Percentiles rank a stretch among this genome's conserved stretches.
These are phyloP conservation scores for Hafferia zeledoni DNA, from an alignment of 2,797 vertebrate species.

Conservation along the genomic window DNA sequence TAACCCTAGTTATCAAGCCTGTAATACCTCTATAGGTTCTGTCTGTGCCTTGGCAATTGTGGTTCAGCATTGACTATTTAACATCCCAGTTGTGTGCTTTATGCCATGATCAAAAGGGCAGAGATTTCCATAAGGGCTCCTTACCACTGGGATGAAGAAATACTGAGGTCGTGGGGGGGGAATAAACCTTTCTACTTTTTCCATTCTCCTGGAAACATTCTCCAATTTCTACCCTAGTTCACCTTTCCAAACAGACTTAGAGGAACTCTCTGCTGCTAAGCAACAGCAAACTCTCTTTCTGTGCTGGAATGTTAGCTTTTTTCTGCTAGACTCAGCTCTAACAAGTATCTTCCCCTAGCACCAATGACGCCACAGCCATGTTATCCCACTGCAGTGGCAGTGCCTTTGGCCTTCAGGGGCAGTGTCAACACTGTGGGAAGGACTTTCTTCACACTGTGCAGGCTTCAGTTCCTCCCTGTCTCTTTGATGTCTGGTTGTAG, in stretches of 20 bases:
- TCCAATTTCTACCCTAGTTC: neutral
- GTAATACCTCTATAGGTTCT: neutral
- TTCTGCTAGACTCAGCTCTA: neutral
- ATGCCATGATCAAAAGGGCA: neutral
- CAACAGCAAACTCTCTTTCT: constrained; percentile 33
- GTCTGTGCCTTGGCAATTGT: neutral
- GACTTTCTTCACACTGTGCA: neutral
- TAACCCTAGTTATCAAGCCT: neutral
- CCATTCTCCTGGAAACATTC: neutral
- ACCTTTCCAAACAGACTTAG: neutral
- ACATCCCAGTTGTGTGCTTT: neutral
- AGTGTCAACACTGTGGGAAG: rapidly evolving
- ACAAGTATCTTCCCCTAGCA: neutral
- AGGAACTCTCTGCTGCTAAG: constrained; percentile 54
- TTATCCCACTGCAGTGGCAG: neutral
- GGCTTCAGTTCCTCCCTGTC: neutral
- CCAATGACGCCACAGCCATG: rapidly evolving
- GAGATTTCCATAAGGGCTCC: neutral
- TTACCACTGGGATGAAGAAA: neutral
- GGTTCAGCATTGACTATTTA: neutral
- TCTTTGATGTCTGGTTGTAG: neutral
- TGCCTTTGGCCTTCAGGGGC: neutral
- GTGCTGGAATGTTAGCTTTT: constrained; percentile 35
- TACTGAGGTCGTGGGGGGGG: rapidly evolving
- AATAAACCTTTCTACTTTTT: neutral